A percentile compares a stretch with the other conserved stretches of the same genome.
phyloP scores from a whole-genome alignment of 2,888 invertebrate genomes.

The Philonicus albiceps region DNA sequence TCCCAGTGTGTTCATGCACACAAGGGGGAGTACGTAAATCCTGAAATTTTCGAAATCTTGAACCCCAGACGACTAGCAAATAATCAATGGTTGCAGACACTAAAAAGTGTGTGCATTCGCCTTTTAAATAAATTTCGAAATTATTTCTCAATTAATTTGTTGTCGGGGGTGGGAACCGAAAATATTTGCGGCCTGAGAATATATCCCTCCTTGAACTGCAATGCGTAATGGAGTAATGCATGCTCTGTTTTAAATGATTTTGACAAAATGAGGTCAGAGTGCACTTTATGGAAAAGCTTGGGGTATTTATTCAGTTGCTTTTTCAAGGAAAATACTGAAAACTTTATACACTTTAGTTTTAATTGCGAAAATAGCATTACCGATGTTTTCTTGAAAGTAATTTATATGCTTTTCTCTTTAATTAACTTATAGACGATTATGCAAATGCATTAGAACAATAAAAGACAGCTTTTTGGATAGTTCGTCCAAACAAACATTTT shows the following conservation, averaged over 20 bases:
- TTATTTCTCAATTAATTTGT: background rate
- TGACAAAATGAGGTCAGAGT: background rate
- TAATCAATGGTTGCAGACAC: background rate
- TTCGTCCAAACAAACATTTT: too few relatives aligned
- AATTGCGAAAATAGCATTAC: background rate
- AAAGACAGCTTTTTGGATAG: too few relatives aligned
- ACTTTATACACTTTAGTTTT: background rate
- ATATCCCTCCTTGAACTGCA: background rate
- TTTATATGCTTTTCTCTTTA: too few relatives aligned
- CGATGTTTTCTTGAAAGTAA: background rate
- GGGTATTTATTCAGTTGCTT: background rate
- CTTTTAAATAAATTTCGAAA: background rate
- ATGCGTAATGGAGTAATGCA: background rate
- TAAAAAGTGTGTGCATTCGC: background rate
- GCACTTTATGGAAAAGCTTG: background rate
- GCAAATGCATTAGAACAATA: too few relatives aligned
- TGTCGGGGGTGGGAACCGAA: background rate
- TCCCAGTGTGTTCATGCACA: background rate
- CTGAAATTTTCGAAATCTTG: background rate
- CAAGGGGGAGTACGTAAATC: background rate
- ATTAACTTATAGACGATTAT: too few relatives aligned
- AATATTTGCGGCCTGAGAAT: background rate
- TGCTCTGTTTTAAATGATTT: background rate
- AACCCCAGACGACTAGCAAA: background rate
- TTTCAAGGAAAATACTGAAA: background rate